phyloP scores from a whole-genome alignment of 2,797 vertebrate genomes.

The Tympanoctomys barrerae region DNA sequence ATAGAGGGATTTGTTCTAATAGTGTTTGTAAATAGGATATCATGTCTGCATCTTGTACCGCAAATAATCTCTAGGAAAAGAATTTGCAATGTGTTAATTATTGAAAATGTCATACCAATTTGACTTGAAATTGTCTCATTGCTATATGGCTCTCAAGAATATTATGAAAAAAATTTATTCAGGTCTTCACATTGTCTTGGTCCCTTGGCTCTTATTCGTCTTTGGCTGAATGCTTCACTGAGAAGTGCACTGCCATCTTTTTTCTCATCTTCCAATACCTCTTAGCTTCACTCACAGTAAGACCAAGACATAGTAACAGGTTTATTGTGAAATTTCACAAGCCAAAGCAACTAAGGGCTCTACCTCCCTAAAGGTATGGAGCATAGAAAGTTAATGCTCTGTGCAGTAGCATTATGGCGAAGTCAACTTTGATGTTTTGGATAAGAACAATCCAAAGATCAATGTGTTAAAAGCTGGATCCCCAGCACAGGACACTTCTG shows the following conservation, averaged over 20 bases:
- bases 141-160: too few relatives aligned
- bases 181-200: neutral
- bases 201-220: neutral
- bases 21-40: too few relatives aligned
- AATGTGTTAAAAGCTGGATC: neutral
- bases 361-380: neutral
- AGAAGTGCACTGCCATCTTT: neutral
- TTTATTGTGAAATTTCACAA: neutral
- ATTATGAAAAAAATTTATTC: too few relatives aligned
- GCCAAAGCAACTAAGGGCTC: neutral
- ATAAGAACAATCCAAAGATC: neutral
- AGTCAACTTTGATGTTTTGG: neutral
- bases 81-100: too few relatives aligned
- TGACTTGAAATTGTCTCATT: too few relatives aligned
- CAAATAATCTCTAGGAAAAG: too few relatives aligned
- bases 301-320: neutral
- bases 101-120: too few relatives aligned
- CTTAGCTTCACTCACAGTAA: neutral
- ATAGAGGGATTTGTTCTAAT: too few relatives aligned
- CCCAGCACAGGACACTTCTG: neutral
- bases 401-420: neutral
- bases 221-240: neutral
- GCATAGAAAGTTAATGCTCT: neutral
- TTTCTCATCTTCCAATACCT: neutral
- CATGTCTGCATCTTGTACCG: too few relatives aligned